phyloP scores from a whole-genome alignment of 2,797 vertebrate species.

The Phyllotis vaccarum region DNA sequence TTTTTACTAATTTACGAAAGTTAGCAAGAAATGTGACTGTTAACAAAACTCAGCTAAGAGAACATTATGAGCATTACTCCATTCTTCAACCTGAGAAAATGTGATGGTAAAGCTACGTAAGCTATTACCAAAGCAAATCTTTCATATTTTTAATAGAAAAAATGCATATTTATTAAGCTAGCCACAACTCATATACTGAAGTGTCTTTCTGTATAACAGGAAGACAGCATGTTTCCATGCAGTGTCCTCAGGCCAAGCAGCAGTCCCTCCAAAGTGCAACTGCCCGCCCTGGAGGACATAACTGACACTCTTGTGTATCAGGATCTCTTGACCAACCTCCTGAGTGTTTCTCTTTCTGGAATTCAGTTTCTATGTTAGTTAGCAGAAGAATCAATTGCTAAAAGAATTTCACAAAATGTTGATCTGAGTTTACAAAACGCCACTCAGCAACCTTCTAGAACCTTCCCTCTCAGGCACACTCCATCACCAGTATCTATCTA shows the following conservation, averaged over 20 bases:
- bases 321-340: neutral
- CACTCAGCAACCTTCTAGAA: neutral
- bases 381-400: neutral
- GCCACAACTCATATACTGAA: neutral
- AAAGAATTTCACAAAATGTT: neutral
- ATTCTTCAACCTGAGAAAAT: conserved; percentile 26
- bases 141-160: conserved; percentile 36
- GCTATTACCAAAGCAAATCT: neutral
- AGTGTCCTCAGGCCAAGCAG: neutral
- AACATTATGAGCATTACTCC: neutral
- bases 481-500: neutral
- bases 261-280: too few relatives aligned
- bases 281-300: neutral
- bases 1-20: too few relatives aligned
- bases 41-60: neutral
- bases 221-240: neutral
- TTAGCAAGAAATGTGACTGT: neutral
- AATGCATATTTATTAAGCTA: neutral
- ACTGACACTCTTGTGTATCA: neutral
- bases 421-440: neutral
- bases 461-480: neutral
- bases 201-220: neutral
- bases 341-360: neutral
- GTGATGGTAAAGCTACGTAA: conserved; percentile 9
- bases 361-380: neutral